Evolutionary conservation across 37 sponge, comb jelly and placozoan species (phyloP), one percentile per base, ranked within the genome.

Genomic region (Geodia barretti): DNA sequence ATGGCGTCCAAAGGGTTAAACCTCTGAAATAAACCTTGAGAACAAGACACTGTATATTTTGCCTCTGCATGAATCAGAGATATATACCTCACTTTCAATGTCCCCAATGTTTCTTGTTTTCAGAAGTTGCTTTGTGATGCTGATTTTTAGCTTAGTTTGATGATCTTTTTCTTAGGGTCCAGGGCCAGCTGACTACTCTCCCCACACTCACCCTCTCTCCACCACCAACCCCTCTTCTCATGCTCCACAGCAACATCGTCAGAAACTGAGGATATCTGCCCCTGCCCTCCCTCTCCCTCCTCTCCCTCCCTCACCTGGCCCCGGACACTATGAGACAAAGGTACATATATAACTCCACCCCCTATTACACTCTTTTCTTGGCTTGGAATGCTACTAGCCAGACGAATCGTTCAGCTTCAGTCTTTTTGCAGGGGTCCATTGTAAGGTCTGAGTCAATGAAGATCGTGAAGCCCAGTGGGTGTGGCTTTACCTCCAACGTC

Each of bases 201-300:
- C 94, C 1, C 58, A 24, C 68, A 0, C 1, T 40, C 39, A 64
- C 68, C 3, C 26, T 28, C 19, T 20, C 24, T 17, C 30, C 42
- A 65, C 54, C 14, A 14, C 54, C 7, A 47, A 14, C 24, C 25
- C 9, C 20, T 65, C 67, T 25, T 17, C 8, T 5, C 23, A 7
- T 9, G 31, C 7, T 25, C 67, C 28, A 9, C 23, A 65, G 7
- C n/a, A n/a, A n/a, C 54, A 78, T 47, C 54, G 54, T 14, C 54
- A 47, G 54, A 47, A 47, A 47, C 82, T 93, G 26, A 83, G 89
- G 25, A 78, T 96, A 19, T 96, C 97, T 47, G 91, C 94, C 11
- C 97, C 97, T 41, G 97, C 97, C 21, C 80, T 96, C 63, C 97
- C 97, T 41, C 94, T 86, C 64, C 89, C 92, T 25, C 89, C 91